Evolutionary conservation across 2,888 invertebrate genomes (phyloP).

Genomic region (Leptinotarsa peninsularis): DNA sequence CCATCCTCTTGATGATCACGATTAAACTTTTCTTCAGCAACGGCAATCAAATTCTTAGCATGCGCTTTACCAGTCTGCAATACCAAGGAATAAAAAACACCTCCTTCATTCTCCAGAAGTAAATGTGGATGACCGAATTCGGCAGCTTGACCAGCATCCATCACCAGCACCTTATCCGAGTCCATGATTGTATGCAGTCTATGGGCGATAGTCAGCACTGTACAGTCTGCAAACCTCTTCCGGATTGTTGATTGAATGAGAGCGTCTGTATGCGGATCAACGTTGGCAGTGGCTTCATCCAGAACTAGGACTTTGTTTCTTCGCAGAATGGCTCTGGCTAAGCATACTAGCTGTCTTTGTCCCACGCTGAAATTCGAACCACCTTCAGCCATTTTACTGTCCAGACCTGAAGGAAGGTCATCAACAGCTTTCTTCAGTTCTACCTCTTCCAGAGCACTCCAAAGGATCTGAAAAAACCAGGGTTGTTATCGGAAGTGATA

Average conservation of each 20-base stretch:
- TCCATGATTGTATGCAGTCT: conserved; percentile 75
- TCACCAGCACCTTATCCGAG: too few species aligned
- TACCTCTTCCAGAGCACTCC: conserved; percentile 86
- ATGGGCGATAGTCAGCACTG: conserved; percentile 70
- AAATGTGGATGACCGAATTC: conserved; percentile 84
- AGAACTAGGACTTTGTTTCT: conserved; percentile 59
- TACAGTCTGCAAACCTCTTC: conserved; percentile 79
- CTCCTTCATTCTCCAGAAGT: conserved; percentile 66
- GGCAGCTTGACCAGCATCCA: conserved; percentile 72
- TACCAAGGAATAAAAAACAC: conserved; percentile 68
- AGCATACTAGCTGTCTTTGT: conserved; percentile 65
- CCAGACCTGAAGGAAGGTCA: conserved; percentile 57
- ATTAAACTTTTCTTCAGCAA: conserved; percentile 50
- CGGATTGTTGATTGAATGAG: conserved; percentile 83
- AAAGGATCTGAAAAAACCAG: conserved; percentile 65
- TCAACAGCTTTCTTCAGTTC: conserved; percentile 74
- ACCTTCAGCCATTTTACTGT: too few species aligned
- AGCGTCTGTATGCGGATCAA: conserved; percentile 66
- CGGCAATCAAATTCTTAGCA: conserved; percentile 51
- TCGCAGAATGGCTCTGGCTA: conserved; percentile 73
- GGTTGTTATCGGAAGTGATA: too few species aligned
- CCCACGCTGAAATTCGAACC: too few species aligned
- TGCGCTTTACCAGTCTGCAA: conserved; percentile 73
- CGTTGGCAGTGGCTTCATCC: conserved; percentile 82
- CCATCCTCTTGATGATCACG: too few species aligned